phyloP scores from a whole-genome alignment of 2,888 invertebrate genomes.

The Clanis bilineata region DNA sequence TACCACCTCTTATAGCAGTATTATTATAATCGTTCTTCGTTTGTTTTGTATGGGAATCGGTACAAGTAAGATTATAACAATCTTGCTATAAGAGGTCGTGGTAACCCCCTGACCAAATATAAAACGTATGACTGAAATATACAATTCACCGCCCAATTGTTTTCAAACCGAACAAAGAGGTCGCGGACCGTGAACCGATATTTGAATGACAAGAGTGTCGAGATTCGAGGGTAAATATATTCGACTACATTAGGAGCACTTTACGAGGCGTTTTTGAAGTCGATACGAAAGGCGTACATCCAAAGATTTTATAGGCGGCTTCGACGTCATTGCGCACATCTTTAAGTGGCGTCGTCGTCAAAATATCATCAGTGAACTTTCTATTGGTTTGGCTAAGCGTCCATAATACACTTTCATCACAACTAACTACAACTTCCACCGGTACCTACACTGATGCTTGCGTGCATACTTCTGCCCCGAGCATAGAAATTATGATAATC shows the following conservation, averaged over 20 bases:
- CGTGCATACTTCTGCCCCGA: too few relatives aligned
- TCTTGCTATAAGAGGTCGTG: too few relatives aligned
- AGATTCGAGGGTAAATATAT: not conserved
- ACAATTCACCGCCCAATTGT: not conserved
- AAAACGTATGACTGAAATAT: too few relatives aligned
- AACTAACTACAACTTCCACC: not conserved
- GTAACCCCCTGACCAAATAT: too few relatives aligned
- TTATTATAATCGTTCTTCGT: too few relatives aligned
- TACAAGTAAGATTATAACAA: too few relatives aligned
- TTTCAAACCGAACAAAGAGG: not conserved
- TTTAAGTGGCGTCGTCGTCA: too few relatives aligned
- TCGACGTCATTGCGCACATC: too few relatives aligned
- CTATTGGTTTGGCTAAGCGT: conserved; percentile 29
- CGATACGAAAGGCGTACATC: conserved; percentile 23
- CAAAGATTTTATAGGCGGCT: not conserved
- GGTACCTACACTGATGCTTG: not conserved
- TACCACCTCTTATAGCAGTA: too few relatives aligned
- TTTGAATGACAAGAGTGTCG: not conserved
- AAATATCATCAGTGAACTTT: conserved; percentile 45
- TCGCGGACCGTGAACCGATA: not conserved
- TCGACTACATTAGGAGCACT: not conserved
- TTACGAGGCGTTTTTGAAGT: not conserved
- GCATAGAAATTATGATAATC: too few relatives aligned
- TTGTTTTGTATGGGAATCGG: too few relatives aligned
- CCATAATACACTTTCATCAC: conserved; percentile 43